phyloP scores from a whole-genome alignment of 1,140 invertebrate genomes.

The Nymphalis io region DNA sequence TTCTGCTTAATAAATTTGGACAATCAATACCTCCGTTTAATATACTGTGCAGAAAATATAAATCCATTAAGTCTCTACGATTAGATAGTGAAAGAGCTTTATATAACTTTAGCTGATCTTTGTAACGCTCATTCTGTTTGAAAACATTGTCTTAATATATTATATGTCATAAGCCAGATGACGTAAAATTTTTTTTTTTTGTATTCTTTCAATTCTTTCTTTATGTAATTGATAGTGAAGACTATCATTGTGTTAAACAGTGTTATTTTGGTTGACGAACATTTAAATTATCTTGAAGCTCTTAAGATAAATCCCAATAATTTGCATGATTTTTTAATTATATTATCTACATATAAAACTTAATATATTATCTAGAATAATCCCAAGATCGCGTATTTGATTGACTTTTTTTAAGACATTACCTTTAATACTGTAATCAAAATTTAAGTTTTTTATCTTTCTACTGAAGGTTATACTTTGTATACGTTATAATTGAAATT shows the following conservation, averaged over 20 bases:
- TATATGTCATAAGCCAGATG: slow-evolving; percentile 22
- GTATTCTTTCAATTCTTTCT: slow-evolving; percentile 27
- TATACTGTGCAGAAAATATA: too few relatives aligned
- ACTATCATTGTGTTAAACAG: slow-evolving; percentile 23
- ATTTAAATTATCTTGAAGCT: slow-evolving; percentile 25
- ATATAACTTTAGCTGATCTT: too few relatives aligned
- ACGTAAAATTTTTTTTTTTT: slow-evolving; percentile 26
- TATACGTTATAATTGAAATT: neutral
- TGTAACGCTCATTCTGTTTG: too few relatives aligned
- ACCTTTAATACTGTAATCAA: neutral
- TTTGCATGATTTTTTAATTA: too few relatives aligned
- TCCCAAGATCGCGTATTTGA: too few relatives aligned
- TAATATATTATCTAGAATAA: slow-evolving; percentile 12
- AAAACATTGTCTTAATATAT: slow-evolving; percentile 2
- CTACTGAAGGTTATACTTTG: slow-evolving; percentile 7
- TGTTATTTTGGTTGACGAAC: slow-evolving; percentile 19
- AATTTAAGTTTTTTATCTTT: neutral
- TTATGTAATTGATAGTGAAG: slow-evolving; percentile 21
- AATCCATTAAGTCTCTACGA: too few relatives aligned
- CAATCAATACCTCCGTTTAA: too few relatives aligned
- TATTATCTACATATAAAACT: slow-evolving; percentile 24
- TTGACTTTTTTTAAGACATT: too few relatives aligned
- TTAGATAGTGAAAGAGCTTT: too few relatives aligned
- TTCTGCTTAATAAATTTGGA: too few relatives aligned
- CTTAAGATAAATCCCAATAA: slow-evolving; percentile 20